These are phyloP conservation scores for Sarcophaga rosellei DNA, from an alignment of 2,888 invertebrate genomes.

Conservation along the genomic window DNA sequence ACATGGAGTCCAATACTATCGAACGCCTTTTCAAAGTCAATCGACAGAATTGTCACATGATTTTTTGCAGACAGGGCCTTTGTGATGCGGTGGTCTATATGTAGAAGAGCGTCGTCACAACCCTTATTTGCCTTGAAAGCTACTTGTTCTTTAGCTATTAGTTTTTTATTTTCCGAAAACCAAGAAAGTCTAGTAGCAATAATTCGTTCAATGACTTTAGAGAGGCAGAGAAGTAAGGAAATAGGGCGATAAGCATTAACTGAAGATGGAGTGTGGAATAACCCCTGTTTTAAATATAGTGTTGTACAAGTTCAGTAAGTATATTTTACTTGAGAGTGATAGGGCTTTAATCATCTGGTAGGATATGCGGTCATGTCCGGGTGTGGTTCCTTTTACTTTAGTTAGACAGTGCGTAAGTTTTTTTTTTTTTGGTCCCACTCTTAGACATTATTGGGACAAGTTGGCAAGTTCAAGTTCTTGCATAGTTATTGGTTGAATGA, in stretches of 20 bases:
- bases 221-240: conserved; percentile 13
- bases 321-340: no score
- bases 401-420: not conserved
- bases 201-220: no score
- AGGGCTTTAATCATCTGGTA: not conserved
- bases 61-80: conserved; percentile 33
- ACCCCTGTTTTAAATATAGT: not conserved
- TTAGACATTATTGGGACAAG: no score
- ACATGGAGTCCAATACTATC: no score
- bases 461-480: no score
- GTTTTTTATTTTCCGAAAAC: no score
- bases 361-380: not conserved
- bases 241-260: conserved; percentile 38
- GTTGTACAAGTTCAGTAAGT: no score
- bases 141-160: no score
- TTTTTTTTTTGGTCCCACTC: no score
- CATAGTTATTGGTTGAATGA: not conserved
- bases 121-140: no score
- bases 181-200: conserved; percentile 22
- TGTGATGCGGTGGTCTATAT: conserved; percentile 14
- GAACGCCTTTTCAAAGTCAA: not conserved
- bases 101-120: conserved; percentile 31
- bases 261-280: not conserved
- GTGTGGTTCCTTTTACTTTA: conserved; percentile 18
- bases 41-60: conserved; percentile 46